phyloP scores from a whole-genome alignment of 2,797 vertebrate genomes.

The Pangasius mekongensis region DNA sequence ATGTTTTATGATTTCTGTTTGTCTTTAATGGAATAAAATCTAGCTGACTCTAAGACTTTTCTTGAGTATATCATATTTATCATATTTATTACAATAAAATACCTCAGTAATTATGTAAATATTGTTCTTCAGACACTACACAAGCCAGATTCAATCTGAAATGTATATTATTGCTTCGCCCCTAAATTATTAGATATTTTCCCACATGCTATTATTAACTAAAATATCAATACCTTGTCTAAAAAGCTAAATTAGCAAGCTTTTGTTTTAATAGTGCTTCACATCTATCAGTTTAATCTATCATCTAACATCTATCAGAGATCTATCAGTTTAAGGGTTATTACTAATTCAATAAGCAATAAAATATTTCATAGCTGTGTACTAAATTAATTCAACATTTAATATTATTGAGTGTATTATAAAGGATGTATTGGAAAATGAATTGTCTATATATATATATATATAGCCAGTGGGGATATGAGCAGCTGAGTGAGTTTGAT shows the following conservation, averaged over 20 bases:
- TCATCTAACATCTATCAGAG: too few species aligned
- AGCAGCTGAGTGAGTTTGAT: background rate
- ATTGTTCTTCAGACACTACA: background rate
- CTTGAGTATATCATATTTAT: background rate
- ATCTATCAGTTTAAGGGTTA: constrained; percentile 9
- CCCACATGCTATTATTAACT: background rate
- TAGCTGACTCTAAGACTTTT: background rate
- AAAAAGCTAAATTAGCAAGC: background rate
- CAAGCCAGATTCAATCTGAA: background rate
- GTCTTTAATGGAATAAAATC: background rate
- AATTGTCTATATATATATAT: background rate
- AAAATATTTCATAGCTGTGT: background rate
- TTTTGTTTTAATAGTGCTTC: background rate
- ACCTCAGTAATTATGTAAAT: background rate
- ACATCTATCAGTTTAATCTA: too few species aligned
- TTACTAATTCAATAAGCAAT: background rate
- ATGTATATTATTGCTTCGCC: background rate
- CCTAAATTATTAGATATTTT: background rate
- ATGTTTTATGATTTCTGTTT: background rate
- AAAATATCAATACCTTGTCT: background rate
- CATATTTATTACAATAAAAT: too few species aligned
- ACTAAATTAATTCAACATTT: background rate
- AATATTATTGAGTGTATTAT: background rate
- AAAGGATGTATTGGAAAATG: background rate
- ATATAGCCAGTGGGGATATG: background rate